A percentile compares a stretch with the other conserved stretches of the same genome.
These are phyloP conservation scores for Zosterops hypoxanthus DNA, from an alignment of 2,113 vertebrate species.

Conservation along the genomic window DNA sequence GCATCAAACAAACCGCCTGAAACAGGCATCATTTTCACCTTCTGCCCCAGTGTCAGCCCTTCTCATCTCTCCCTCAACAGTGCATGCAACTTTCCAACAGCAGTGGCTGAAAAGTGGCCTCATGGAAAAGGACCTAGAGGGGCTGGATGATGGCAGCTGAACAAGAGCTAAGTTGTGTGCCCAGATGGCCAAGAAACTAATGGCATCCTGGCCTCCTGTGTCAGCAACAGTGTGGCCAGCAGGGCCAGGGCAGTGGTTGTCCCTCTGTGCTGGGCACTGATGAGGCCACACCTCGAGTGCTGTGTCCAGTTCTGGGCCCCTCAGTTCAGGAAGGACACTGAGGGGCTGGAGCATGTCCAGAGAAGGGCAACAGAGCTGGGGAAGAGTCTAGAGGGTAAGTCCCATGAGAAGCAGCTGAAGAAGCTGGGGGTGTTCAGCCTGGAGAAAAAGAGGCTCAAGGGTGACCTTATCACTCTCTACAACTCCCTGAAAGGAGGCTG, in stretches of 20 bases:
- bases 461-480: not conserved
- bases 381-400: not conserved
- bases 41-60: not conserved
- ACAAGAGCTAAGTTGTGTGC: rapidly evolving
- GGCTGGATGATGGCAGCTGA: rapidly evolving
- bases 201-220: not conserved
- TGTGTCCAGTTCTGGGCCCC: not conserved
- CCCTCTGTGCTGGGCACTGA: rapidly evolving
- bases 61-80: not conserved
- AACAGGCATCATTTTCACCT: not conserved
- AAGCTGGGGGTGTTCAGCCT: not conserved
- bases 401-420: not conserved
- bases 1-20: not conserved
- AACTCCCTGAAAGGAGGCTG: not conserved
- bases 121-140: not conserved
- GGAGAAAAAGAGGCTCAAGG: not conserved
- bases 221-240: not conserved
- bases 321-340: not conserved
- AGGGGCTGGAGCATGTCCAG: not conserved
- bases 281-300: rapidly evolving
- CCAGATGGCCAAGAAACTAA: not conserved
- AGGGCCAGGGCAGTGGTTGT: not conserved
- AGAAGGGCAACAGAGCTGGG: not conserved
- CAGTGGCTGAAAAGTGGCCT: rapidly evolving
- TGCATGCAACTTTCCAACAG: not conserved